Evolutionary conservation across 2,797 vertebrate species (phyloP), one percentile per base, ranked within the genome.

Genomic region (Lutra lutra): DNA sequence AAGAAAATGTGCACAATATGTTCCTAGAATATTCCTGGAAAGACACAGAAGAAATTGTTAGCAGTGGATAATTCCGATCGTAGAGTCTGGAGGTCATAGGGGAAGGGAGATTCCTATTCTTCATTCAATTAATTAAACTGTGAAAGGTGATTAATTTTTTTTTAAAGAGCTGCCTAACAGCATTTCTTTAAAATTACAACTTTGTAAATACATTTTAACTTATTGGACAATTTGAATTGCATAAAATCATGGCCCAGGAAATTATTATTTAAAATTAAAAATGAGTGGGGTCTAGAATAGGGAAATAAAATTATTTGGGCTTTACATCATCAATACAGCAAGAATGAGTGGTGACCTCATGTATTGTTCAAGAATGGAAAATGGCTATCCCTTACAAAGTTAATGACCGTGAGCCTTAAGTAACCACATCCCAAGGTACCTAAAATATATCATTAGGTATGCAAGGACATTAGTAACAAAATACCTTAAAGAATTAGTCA

Each of bases 381-480:
- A 88, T 90, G 2, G 8, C 68, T 64, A 43, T 90, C 9, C 23
- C 4, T 82, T 90, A 35, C 13, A 56, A 66, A 70, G 1, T 3
- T 32, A 75, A 80, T 64, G 11, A 60, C 15, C 29, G 38, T 12
- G 21, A 80, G 38, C 4, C 48, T 66, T 14, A 12, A 77, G n/a
- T 10, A 89, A 15, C 40, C 48, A 32, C 60, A 73, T 83, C 88
- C 82, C 38, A 92, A 96, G 12, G 10, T 48, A 94, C 5, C 14
- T 72, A 87, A 90, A 93, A 68, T 62, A 48, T 66, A 43, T 51
- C 15, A 20, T 29, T 51, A 83, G 23, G 9, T 43, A 62, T 20
- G 86, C 10, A 91, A 88, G 43, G 56, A 72, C 86, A 92, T 56
- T 75, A 62, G 14, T 82, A 80, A 93, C 7, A 84, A 89, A 89